Evolutionary conservation across 2,797 vertebrate species (phyloP), one percentile per base, ranked within the genome.

Genomic region (Acipenser transmontanus): DNA sequence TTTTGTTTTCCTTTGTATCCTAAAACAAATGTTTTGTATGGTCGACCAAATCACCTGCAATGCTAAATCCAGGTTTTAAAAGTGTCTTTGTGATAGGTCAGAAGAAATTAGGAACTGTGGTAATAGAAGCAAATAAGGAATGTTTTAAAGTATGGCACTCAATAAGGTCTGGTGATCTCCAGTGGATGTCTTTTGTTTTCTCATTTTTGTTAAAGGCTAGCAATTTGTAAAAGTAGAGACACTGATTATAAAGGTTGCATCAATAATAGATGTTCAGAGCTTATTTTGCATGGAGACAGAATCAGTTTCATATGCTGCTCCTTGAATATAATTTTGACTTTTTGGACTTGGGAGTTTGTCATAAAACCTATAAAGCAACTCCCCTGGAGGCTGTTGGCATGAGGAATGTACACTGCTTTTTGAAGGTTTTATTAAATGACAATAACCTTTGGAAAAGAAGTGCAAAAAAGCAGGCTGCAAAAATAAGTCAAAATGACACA

Each of bases 401-500:
- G 54, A 57, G 14, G 14, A 57, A 20, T 70, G 7, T 7, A 65
- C 20, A 71, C 63, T 70, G 59, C 69, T 60, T 64, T 71, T 81
- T 80, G 66, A 62, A 64, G 20, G n/a, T 62, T 69, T 77, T 63
- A 63, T 70, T 66, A 56, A 71, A 47, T 57, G 9, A 57, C 14
- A 57, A 57, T 11, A 57, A 13, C 54, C 14, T 57, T 57, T 57
- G 12, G 54, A 11, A 57, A 7, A 57, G 54, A 57, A 57, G 2
- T n/a, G 14, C 66, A 70, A 63, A 12, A 63, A 66, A 68, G 11
- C 47, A 49, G 9, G 11, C 12, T 66, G 56, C 66, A 60, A 67
- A 74, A 81, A 76, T 77, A 72, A 78, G 75, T 75, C 51, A 63
- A 69, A 68, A 65, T 64, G 11, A 13, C 50, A 64, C 11, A 17